Conservation (phyloP, 1,140 invertebrate species). For the Ganaspis sp. region DNA sequence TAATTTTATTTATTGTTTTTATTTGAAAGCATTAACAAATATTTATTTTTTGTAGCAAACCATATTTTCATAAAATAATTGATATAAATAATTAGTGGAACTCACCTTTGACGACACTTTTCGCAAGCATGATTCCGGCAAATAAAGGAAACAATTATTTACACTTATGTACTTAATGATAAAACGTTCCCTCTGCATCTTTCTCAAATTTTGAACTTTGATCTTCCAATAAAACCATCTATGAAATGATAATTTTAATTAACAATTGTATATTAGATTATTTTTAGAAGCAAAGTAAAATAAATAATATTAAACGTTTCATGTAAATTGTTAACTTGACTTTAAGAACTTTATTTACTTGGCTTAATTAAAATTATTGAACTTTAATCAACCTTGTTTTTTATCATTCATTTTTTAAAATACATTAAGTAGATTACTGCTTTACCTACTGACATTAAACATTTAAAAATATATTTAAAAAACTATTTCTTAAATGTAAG, state of each 20-base stretch:
- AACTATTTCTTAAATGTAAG: too few relatives aligned
- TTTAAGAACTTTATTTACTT: too few relatives aligned
- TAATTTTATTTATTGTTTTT: neutral
- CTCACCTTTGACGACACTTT: constrained; percentile 60
- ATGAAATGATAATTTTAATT: neutral
- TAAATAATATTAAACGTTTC: too few relatives aligned
- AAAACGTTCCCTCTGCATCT: constrained; percentile 65
- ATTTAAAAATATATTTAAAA: too few relatives aligned
- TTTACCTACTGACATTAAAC: too few relatives aligned
- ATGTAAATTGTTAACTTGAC: too few relatives aligned
- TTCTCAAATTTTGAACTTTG: neutral
- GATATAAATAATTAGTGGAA: constrained; percentile 27
- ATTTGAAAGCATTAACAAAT: neutral
- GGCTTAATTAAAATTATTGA: too few relatives aligned
- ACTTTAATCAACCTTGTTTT: too few relatives aligned
- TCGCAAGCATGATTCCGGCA: constrained; percentile 59
- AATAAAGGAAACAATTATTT: constrained; percentile 66
- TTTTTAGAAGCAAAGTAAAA: too few relatives aligned
- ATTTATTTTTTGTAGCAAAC: neutral
- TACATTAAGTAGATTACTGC: too few relatives aligned
- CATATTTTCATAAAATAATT: neutral
- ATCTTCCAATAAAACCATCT: neutral
- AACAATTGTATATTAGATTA: neutral
- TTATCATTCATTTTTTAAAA: too few relatives aligned
- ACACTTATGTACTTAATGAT: constrained; percentile 61